Percentiles rank a stretch among this genome's conserved stretches.
Evolutionary conservation across 2,888 invertebrate species (phyloP).

Genomic region (Epistrophella euchroma): DNA sequence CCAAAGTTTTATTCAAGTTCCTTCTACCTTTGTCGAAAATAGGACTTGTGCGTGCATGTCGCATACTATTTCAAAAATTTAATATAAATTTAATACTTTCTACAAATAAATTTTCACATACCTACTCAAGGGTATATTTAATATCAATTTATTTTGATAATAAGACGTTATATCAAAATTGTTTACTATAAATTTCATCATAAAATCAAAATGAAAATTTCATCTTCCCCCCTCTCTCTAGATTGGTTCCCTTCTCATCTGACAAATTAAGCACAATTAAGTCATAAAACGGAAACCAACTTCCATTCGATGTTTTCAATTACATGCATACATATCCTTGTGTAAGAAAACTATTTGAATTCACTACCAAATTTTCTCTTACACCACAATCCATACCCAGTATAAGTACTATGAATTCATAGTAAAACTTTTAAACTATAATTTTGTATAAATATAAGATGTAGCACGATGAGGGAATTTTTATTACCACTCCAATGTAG

Average conservation of each 20-base stretch:
- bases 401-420: neutral
- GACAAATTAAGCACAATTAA: slow-evolving; percentile 47
- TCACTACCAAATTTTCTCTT: slow-evolving; percentile 52
- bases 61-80: too few relatives aligned
- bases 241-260: neutral
- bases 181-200: neutral
- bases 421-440: slow-evolving; percentile 52
- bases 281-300: slow-evolving; percentile 63
- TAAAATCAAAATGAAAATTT: slow-evolving; percentile 29
- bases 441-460: too few relatives aligned
- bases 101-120: too few relatives aligned
- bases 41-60: too few relatives aligned
- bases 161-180: slow-evolving; percentile 13
- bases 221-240: neutral
- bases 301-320: slow-evolving; percentile 28
- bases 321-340: neutral
- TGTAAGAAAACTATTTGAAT: slow-evolving; percentile 45
- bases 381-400: neutral
- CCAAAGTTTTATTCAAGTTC: too few relatives aligned
- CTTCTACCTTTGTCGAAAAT: too few relatives aligned
- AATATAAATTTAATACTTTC: too few relatives aligned
- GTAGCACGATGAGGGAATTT: slow-evolving; percentile 46
- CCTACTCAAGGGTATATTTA: too few relatives aligned
- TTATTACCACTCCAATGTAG: slow-evolving; percentile 31
- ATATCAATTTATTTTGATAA: neutral